Evolutionary conservation across 2,797 vertebrate species (phyloP), one percentile per base, ranked within the genome.

Genomic region (Hapalemur alaotrensis): DNA sequence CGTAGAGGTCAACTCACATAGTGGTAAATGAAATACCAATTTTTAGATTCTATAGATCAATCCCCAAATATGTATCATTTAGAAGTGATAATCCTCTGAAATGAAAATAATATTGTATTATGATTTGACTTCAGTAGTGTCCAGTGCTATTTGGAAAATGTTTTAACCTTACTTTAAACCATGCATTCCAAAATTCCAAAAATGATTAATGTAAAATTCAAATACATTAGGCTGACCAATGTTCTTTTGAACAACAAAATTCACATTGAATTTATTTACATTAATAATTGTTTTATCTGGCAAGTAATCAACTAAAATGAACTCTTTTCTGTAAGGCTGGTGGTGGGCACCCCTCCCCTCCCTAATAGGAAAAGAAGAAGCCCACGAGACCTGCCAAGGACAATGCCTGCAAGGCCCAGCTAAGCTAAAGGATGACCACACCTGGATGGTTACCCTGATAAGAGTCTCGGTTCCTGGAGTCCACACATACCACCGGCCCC

Each of bases 41-140:
- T 82, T 89, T 93, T 92, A 87, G 84, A 87, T 4, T 69, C 48
- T 0, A 3, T 57, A 20, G 82, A 70, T 79, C 72, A 96, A 48
- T 96, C 97, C 89, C 79, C 22, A 23, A 96, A 92, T 76, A 43
- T 3, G 59, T 87, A 57, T 90, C 43, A 23, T 91, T 90, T 89
- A 78, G 63, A 92, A 73, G 17, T 73, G 52, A 75, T 90, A 46
- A 69, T 20, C 84, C 15, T 96, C 89, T 18, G 72, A 96, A 63
- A 90, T 69, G 28, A 94, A 92, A 80, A 91, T 11, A 92, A 3
- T 23, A 78, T 57, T 86, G 70, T 91, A 59, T 81, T 30, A 83
- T 18, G 41, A 72, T 95, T 97, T 96, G 83, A 97, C 32, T 86
- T 95, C 5, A 92, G 59, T 43, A 54, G 85, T 95, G 0, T 86